Evolutionary conservation across 92 coral and sea anemone genomes (phyloP).

Genomic region (Virgularia gustaviana): DNA sequence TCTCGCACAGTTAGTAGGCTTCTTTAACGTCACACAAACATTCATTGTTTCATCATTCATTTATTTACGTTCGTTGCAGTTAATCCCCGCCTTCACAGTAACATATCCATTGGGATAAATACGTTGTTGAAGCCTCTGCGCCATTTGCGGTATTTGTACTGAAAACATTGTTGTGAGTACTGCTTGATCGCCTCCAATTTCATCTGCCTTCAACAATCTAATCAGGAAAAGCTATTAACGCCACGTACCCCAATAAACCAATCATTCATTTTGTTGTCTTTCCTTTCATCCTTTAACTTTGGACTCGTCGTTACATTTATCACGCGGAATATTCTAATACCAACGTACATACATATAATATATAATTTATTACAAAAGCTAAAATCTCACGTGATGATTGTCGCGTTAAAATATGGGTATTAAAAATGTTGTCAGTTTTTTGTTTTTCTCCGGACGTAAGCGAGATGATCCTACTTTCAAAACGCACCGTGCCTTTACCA

Average conservation of each 20-base stretch:
- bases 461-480: neutral
- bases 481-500: neutral
- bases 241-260: neutral
- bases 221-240: slow-evolving; percentile 2
- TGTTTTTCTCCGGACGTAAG: slow-evolving; percentile 2
- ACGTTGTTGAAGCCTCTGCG: too few species aligned
- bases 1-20: too few species aligned
- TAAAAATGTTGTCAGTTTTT: neutral
- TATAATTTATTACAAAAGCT: neutral
- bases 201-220: neutral
- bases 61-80: neutral
- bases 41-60: neutral
- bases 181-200: too few species aligned
- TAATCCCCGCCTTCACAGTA: too few species aligned
- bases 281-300: neutral
- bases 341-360: neutral
- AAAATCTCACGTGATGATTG: neutral
- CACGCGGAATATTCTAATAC: neutral
- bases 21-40: neutral
- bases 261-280: neutral
- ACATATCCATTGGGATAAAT: neutral
- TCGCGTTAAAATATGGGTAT: neutral
- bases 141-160: slow-evolving; percentile 4
- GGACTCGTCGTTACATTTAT: neutral
- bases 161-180: too few species aligned